phyloP scores from a whole-genome alignment of 1,140 invertebrate genomes.

The Carcinoscorpius rotundicauda region DNA sequence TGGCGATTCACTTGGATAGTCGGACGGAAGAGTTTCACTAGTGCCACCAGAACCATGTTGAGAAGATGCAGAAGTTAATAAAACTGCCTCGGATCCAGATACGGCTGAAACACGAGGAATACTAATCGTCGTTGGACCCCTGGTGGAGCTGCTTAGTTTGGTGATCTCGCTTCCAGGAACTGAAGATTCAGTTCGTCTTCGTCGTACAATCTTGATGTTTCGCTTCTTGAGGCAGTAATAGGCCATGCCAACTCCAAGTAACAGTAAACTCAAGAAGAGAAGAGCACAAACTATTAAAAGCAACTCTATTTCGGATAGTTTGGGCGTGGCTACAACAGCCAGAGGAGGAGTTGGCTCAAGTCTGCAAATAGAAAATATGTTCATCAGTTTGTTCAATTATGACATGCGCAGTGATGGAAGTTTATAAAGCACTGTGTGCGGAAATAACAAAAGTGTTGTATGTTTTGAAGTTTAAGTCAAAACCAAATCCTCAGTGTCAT shows the following conservation, averaged over 20 bases:
- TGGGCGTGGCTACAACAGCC: constrained; percentile 14
- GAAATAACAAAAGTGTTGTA: too few species aligned
- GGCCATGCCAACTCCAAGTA: constrained; percentile 76
- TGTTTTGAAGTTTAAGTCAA: too few species aligned
- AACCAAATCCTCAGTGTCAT: too few species aligned
- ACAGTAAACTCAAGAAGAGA: constrained; percentile 70
- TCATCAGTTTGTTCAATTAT: too few species aligned
- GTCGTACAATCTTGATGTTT: constrained; percentile 58
- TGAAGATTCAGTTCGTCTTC: constrained; percentile 44
- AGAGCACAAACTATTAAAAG: constrained; percentile 82
- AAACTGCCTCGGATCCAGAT: constrained; percentile 55
- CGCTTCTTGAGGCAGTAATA: constrained; percentile 76
- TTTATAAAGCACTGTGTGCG: too few species aligned
- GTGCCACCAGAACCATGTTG: constrained; percentile 28
- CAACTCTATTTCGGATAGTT: constrained; percentile 66
- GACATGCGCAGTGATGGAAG: too few species aligned
- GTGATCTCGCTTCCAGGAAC: constrained; percentile 53
- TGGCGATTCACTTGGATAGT: constrained; percentile 68
- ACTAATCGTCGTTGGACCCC: constrained; percentile 60
- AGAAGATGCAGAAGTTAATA: constrained; percentile 34
- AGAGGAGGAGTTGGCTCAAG: constrained; percentile 16
- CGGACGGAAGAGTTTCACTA: constrained; percentile 67
- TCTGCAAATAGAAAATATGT: too few species aligned
- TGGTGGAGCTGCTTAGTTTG: constrained; percentile 58
- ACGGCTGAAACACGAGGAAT: constrained; percentile 69